Evolutionary conservation across 2,888 invertebrate species (phyloP).

Genomic region (Drosophila lacicola): DNA sequence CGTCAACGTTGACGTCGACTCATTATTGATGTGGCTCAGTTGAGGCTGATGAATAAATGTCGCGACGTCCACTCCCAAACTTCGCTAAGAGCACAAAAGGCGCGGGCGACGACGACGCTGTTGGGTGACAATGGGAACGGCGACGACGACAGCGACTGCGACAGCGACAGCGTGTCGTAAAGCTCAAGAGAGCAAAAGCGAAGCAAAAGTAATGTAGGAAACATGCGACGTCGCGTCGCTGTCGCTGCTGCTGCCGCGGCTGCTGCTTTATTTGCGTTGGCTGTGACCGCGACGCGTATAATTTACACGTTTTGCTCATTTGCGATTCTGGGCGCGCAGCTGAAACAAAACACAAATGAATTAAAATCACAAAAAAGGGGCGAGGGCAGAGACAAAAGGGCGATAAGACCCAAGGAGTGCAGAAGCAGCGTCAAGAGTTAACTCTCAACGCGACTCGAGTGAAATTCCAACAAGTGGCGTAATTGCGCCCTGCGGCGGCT

Average conservation of each 20-base stretch:
- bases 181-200: constrained; percentile 52
- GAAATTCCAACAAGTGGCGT: constrained; percentile 82
- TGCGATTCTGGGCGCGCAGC: constrained; percentile 78
- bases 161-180: constrained; percentile 32
- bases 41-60: constrained; percentile 63
- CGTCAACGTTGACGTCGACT: constrained; percentile 30
- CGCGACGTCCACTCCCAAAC: constrained; percentile 39
- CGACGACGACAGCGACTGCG: constrained; percentile 2
- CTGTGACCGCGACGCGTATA: constrained; percentile 80
- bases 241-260: constrained; percentile 1
- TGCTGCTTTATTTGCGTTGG: constrained; percentile 72
- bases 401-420: constrained; percentile 2
- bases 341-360: constrained; percentile 73
- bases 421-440: constrained; percentile 9
- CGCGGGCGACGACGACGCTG: constrained; percentile 60
- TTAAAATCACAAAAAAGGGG: constrained; percentile 58
- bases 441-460: constrained; percentile 52
- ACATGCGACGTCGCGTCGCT: constrained; percentile 26
- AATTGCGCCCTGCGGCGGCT: constrained; percentile 81
- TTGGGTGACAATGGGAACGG: constrained; percentile 67
- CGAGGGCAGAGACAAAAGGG: constrained; percentile 24
- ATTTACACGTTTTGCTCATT: constrained; percentile 83
- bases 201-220: constrained; percentile 33
- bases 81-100: constrained; percentile 30
- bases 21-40: constrained; percentile 62